Base-by-base conservation (phyloP, 2,888 invertebrate species). In the Leucania comma region DNA sequence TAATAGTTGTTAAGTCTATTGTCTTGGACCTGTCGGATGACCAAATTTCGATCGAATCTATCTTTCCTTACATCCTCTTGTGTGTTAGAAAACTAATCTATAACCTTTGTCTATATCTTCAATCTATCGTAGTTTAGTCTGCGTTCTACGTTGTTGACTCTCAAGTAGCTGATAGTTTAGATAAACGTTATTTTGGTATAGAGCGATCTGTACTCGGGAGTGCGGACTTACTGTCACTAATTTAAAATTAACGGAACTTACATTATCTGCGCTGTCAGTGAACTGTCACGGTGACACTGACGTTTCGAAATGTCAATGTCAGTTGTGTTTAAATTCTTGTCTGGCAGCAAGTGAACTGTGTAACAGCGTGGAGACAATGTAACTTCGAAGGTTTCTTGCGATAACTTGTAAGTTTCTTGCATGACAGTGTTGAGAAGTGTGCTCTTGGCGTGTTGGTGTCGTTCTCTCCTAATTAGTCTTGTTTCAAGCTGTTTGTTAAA, bases 111-210 rank as follows among this genome's bases (percentile, higher is more conserved):
- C 91, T 92, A 80, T 87, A 88, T 91, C 92, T 92, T 91, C 88
- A 71, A 90, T 91, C 90, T 91, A 87, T 87, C 88, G 88, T 90
- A 88, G 88, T 82, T 81, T 93, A 93, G 92, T 89, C 93, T 92
- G 86, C 91, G 84, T 85, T 91, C 95, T 95, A 95, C 95, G 95
- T 95, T 95, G 95, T 96, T 96, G 93, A 92, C 91, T 94, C 92
- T 93, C 92, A 87, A 89, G 93, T 92, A 92, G 94, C 72, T 91
- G 90, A 92, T 90, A 88, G 90, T 86, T 90, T 93, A 94, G 93
- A 89, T 89, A 90, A 83, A 80, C 72, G 91, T 94, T 95, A 94
- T 93, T 94, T 96, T 95, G 93, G 90, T 94, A 94, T 95, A 95
- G 93, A 69, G 42, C 72, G 68, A 81, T 89, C 87, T 91, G 83